These are phyloP conservation scores for Xestia ashworthii DNA, from an alignment of 2,888 invertebrate genomes.

Conservation along the genomic window DNA sequence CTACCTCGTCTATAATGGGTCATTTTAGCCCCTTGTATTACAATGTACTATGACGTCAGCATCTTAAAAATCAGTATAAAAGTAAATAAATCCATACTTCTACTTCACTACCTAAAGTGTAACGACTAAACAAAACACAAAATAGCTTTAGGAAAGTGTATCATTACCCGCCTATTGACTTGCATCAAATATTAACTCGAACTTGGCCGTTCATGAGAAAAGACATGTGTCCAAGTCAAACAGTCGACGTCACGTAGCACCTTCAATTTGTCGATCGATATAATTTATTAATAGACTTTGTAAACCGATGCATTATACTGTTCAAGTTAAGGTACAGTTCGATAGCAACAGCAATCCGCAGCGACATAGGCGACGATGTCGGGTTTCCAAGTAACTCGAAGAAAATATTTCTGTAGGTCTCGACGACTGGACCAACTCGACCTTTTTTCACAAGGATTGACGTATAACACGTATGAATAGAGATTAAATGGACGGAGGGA, in stretches of 20 bases:
- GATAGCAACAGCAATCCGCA: too few species aligned
- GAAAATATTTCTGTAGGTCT: too few species aligned
- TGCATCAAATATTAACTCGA: constrained; percentile 49
- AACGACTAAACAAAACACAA: not conserved
- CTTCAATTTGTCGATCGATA: constrained; percentile 50
- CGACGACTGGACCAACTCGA: too few species aligned
- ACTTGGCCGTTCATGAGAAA: constrained; percentile 45
- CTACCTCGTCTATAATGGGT: too few species aligned
- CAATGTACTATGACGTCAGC: too few species aligned
- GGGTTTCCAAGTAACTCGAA: not conserved
- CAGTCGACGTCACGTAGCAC: constrained; percentile 19
- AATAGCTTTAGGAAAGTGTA: not conserved
- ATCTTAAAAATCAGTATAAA: not conserved
- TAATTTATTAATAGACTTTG: constrained; percentile 47
- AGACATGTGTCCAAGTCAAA: constrained; percentile 46
- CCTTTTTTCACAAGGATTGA: too few species aligned
- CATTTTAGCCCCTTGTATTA: too few species aligned
- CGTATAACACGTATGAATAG: too few species aligned
- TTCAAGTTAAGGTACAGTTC: not conserved
- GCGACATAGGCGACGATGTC: not conserved
- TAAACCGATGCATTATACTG: constrained; percentile 30
- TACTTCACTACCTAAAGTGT: not conserved
- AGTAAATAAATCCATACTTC: not conserved
- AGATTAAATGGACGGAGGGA: too few species aligned
- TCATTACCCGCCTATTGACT: not conserved